Evolutionary conservation across 2,797 vertebrate species (phyloP).

Genomic region (Centropyge bicolor): DNA sequence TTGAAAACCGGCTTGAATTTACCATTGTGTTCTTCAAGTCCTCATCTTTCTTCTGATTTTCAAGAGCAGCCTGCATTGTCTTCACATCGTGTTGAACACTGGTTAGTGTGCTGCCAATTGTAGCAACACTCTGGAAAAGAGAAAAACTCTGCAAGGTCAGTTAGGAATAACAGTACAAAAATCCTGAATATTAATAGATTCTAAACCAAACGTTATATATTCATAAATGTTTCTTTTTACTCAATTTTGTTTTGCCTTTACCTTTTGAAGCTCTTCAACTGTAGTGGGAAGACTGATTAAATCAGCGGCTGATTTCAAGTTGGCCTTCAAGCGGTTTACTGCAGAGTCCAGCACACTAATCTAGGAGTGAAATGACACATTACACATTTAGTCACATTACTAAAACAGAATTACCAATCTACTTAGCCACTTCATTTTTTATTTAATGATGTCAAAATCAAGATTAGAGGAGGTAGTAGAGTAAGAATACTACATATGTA

Average conservation of each 20-base stretch:
- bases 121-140: constrained; percentile 92
- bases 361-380: constrained; percentile 74
- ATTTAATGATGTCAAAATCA: background rate
- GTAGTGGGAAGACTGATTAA: constrained; percentile 93
- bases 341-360: constrained; percentile 90
- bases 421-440: background rate
- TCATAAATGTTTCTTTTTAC: background rate
- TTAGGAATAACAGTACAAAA: background rate
- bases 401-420: background rate
- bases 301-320: constrained; percentile 94
- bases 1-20: constrained; percentile 46
- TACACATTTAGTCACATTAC: constrained; percentile 1
- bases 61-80: constrained; percentile 89
- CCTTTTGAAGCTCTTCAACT: constrained; percentile 97
- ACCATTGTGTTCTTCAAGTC: constrained; percentile 77
- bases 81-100: constrained; percentile 95
- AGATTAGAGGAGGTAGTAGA: background rate
- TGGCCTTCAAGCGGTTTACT: constrained; percentile 94
- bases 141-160: background rate
- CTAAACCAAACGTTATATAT: background rate
- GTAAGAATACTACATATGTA: background rate
- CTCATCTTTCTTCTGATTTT: constrained; percentile 88
- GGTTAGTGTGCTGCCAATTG: constrained; percentile 95
- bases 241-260: constrained; percentile 57
- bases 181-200: background rate